phyloP scores from a whole-genome alignment of 2,113 vertebrate species.

The Balaeniceps rex region DNA sequence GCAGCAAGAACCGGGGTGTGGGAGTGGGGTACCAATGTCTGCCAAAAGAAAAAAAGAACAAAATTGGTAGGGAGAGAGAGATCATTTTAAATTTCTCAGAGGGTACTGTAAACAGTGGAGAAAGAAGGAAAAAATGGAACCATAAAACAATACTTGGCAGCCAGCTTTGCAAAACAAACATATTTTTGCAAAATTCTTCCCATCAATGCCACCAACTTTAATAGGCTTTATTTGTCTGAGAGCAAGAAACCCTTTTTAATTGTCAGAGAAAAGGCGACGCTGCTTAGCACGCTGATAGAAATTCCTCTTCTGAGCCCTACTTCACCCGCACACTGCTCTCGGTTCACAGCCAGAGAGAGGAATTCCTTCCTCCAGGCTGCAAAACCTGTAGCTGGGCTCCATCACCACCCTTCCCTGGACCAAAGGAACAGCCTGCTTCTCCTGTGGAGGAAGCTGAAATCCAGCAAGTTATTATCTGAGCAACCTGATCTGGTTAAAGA shows the following conservation, averaged over 20 bases:
- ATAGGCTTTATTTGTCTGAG: constrained; percentile 36
- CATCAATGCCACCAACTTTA: constrained; percentile 48
- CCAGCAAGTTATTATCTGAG: not conserved
- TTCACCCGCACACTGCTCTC: fast-evolving
- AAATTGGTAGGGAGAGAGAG: constrained; percentile 39
- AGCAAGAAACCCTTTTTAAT: constrained; percentile 10
- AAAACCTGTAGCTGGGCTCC: not conserved
- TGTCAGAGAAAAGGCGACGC: not conserved
- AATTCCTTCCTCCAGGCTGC: not conserved
- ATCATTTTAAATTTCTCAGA: constrained; percentile 52
- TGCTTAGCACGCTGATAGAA: not conserved
- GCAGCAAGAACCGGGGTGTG: constrained; percentile 43
- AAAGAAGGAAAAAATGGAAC: constrained; percentile 40
- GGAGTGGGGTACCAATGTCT: not conserved
- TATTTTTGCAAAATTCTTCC: constrained; percentile 51
- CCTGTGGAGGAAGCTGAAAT: not conserved
- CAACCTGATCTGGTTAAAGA: too few species aligned
- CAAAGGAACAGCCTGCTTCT: not conserved
- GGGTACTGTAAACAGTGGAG: constrained; percentile 49
- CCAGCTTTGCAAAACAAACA: constrained; percentile 54
- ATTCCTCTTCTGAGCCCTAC: not conserved
- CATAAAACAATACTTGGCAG: constrained; percentile 67
- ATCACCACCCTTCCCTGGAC: not conserved
- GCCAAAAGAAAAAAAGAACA: constrained; percentile 49
- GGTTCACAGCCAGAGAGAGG: not conserved